These are phyloP conservation scores for Tricholauxania praeusta DNA, from an alignment of 2,888 invertebrate genomes.

Conservation along the genomic window DNA sequence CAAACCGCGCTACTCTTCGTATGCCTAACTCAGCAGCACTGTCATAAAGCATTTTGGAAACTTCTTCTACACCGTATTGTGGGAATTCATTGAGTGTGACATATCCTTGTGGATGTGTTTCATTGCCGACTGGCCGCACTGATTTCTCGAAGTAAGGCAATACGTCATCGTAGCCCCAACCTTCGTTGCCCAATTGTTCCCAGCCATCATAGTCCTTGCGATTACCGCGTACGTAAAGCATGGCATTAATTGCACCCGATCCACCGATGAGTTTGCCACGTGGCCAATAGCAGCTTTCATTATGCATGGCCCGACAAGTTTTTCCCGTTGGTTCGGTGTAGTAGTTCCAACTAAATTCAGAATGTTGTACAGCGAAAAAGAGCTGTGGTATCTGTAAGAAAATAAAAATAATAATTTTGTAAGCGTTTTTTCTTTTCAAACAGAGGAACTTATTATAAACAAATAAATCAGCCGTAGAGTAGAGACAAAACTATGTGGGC, in stretches of 20 bases:
- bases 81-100: slow-evolving; percentile 67
- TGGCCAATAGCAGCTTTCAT: slow-evolving; percentile 70
- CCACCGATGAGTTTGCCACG: slow-evolving; percentile 77
- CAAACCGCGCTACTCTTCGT: slow-evolving; percentile 61
- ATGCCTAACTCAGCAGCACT: slow-evolving; percentile 70
- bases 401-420: not conserved
- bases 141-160: slow-evolving; percentile 86
- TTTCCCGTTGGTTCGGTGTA: slow-evolving; percentile 53
- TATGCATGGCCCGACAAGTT: slow-evolving; percentile 52
- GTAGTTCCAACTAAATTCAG: slow-evolving; percentile 58
- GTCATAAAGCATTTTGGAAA: slow-evolving; percentile 60
- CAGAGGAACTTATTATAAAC: no score
- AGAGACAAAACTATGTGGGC: no score
- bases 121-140: slow-evolving; percentile 54
- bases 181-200: slow-evolving; percentile 72
- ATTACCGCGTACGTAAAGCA: slow-evolving; percentile 76
- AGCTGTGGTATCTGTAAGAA: slow-evolving; percentile 52
- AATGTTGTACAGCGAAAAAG: slow-evolving; percentile 52
- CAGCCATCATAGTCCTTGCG: slow-evolving; percentile 75
- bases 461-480: no score
- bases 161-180: slow-evolving; percentile 82
- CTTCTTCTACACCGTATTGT: slow-evolving; percentile 41
- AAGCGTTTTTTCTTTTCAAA: no score
- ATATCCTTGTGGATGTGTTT: slow-evolving; percentile 58
- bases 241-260: slow-evolving; percentile 74